phyloP scores from a whole-genome alignment of 2,888 invertebrate genomes.

The Stenolophus ochropezus region DNA sequence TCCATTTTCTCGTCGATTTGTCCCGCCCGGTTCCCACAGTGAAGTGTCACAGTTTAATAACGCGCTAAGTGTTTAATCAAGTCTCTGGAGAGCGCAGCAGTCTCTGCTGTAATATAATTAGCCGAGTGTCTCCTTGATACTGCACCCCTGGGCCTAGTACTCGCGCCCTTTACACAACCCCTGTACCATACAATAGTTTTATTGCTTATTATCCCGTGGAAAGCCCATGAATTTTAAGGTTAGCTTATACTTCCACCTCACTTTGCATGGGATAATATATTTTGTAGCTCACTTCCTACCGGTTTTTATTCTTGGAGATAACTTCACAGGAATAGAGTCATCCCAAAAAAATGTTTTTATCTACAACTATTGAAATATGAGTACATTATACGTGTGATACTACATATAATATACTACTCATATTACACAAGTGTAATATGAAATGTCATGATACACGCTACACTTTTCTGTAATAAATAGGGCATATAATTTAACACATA shows the following conservation, averaged over 20 bases:
- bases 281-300: background rate
- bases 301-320: too few relatives aligned
- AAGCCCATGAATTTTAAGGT: conserved; percentile 5
- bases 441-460: too few relatives aligned
- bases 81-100: conserved; percentile 63
- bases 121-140: conserved; percentile 49
- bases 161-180: conserved; percentile 17
- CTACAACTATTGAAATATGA: too few relatives aligned
- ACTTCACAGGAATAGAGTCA: too few relatives aligned
- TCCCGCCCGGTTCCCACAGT: conserved; percentile 11
- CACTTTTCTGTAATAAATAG: too few relatives aligned
- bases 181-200: background rate
- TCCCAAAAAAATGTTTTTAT: too few relatives aligned
- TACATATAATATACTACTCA: too few relatives aligned
- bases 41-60: conserved; percentile 56
- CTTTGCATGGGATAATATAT: too few relatives aligned
- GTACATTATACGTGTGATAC: too few relatives aligned
- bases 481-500: too few relatives aligned
- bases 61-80: conserved; percentile 61
- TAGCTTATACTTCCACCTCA: too few relatives aligned
- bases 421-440: too few relatives aligned
- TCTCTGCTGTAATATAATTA: conserved; percentile 68
- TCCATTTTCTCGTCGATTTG: background rate
- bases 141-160: conserved; percentile 10
- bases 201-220: background rate